Conservation (phyloP, 2,888 invertebrate species). For the Apamea epomidion region DNA sequence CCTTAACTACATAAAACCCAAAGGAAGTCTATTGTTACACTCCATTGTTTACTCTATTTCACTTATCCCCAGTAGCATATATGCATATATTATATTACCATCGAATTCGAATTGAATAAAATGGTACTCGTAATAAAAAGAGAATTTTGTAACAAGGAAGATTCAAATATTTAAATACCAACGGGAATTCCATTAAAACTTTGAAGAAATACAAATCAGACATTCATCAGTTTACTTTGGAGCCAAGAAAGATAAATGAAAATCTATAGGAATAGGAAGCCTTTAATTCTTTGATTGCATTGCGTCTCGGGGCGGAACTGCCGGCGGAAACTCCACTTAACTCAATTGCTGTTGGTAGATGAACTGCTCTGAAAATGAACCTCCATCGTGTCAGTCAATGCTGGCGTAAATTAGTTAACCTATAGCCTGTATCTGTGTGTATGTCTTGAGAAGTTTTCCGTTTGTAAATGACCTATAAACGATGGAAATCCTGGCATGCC, state of each 20-base stretch:
- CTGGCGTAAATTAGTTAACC: constrained; percentile 46
- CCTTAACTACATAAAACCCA: no score
- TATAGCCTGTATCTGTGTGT: neutral
- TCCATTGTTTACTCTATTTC: no score
- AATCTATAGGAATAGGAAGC: constrained; percentile 55
- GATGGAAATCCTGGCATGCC: neutral
- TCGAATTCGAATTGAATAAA: neutral
- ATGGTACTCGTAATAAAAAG: neutral
- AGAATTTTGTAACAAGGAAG: neutral
- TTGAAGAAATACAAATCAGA: constrained; percentile 16
- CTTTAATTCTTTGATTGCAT: constrained; percentile 71
- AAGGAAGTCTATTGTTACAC: neutral
- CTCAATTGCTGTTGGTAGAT: constrained; percentile 77
- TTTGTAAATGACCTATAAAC: neutral
- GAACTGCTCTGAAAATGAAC: constrained; percentile 65
- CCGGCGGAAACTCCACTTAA: constrained; percentile 80
- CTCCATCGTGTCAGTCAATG: constrained; percentile 48
- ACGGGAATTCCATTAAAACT: constrained; percentile 20
- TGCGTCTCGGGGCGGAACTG: constrained; percentile 67
- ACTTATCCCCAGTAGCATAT: no score
- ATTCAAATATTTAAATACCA: neutral
- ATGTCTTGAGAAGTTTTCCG: neutral
- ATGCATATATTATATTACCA: no score
- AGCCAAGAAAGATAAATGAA: constrained; percentile 42
- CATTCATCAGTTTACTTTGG: constrained; percentile 18